Conservation (phyloP, 2,113 vertebrate genomes). For the Trichechus manatus region DNA sequence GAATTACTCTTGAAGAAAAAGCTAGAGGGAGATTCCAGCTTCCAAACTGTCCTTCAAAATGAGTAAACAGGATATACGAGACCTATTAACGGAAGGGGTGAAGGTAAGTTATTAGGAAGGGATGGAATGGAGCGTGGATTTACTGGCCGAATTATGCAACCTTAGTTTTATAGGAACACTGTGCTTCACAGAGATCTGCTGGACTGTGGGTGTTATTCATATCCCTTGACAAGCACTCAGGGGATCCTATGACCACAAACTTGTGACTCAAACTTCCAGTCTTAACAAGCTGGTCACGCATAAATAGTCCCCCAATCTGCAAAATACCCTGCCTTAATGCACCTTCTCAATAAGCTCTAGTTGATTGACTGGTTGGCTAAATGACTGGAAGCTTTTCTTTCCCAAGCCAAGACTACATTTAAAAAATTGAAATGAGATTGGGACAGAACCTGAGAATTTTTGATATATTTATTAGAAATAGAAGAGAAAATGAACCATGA, state of each 20-base stretch:
- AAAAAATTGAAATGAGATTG: neutral
- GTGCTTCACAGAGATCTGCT: conserved; percentile 50
- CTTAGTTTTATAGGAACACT: conserved; percentile 69
- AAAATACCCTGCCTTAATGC: neutral
- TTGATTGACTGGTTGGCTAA: conserved; percentile 26
- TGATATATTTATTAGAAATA: conserved; percentile 3
- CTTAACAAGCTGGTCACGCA: neutral
- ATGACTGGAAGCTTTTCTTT: neutral
- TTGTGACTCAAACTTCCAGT: conserved; percentile 66
- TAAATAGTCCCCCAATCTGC: neutral
- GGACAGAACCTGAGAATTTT: neutral
- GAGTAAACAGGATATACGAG: conserved; percentile 18
- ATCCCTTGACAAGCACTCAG: neutral
- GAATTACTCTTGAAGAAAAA: conserved; percentile 2
- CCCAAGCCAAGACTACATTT: neutral
- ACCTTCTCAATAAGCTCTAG: neutral
- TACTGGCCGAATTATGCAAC: conserved; percentile 37
- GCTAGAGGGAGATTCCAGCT: neutral
- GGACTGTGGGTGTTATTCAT: conserved; percentile 52
- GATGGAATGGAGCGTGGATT: neutral
- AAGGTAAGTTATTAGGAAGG: conserved; percentile 4
- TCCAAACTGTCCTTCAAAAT: neutral
- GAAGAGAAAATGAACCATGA: conserved; percentile 18
- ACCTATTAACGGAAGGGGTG: neutral
- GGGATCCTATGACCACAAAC: neutral